These are phyloP conservation scores for Amphiprion percula DNA, from an alignment of 2,113 vertebrate species.

Conservation along the genomic window DNA sequence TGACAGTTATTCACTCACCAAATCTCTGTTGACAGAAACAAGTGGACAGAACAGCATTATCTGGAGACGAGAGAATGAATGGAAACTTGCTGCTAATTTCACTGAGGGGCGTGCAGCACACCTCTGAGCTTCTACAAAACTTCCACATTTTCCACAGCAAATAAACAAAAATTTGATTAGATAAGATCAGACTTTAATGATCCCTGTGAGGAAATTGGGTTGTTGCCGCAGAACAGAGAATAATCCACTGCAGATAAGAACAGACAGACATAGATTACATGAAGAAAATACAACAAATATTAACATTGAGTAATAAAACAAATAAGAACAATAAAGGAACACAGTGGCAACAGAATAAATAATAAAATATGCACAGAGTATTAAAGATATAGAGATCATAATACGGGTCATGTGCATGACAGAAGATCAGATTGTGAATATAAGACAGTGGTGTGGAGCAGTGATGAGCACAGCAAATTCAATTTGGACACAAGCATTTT, in stretches of 20 bases:
- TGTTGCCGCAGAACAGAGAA: constrained; percentile 59
- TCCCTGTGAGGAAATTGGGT: constrained; percentile 73
- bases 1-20: constrained; percentile 77
- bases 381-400: constrained; percentile 24
- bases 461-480: constrained; percentile 48
- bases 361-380: neutral
- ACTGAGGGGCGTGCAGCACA: constrained; percentile 17
- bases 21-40: constrained; percentile 60
- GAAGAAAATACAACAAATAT: constrained; percentile 59
- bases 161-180: constrained; percentile 76
- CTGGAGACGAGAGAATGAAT: constrained; percentile 73
- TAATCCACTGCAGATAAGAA: constrained; percentile 68
- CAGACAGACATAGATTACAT: constrained; percentile 62
- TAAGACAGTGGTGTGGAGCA: constrained; percentile 31
- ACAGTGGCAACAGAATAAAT: constrained; percentile 11
- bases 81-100: constrained; percentile 71
- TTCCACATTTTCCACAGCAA: constrained; percentile 75
- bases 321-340: constrained; percentile 47
- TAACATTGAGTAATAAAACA: constrained; percentile 31
- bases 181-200: constrained; percentile 75
- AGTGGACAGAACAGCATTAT: constrained; percentile 70
- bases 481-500: constrained; percentile 36
- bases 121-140: constrained; percentile 47
- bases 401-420: constrained; percentile 37
- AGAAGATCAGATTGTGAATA: constrained; percentile 42